Evolutionary conservation across 2,797 vertebrate species (phyloP).

Genomic region (Arremon aurantiirostris): DNA sequence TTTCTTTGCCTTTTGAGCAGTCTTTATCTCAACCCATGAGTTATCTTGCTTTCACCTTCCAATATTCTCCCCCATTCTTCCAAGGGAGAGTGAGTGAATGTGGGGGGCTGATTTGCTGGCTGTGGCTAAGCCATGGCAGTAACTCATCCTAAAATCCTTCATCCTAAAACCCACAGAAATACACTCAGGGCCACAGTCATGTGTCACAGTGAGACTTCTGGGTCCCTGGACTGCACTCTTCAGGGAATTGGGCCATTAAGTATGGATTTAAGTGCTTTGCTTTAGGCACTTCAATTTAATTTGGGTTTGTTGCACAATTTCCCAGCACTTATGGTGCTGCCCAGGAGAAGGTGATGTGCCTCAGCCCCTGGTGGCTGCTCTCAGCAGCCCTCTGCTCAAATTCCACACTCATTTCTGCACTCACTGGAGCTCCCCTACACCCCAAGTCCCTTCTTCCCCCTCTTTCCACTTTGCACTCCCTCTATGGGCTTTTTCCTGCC

Average conservation of each 20-base stretch:
- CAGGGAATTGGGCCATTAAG: constrained; percentile 33
- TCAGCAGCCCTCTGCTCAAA: neutral
- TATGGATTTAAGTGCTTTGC: constrained; percentile 22
- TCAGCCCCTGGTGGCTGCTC: neutral
- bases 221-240: neutral
- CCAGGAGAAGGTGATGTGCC: neutral
- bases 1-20: neutral
- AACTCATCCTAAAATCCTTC: neutral
- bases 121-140: neutral
- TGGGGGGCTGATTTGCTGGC: neutral
- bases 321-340: neutral
- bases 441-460: neutral
- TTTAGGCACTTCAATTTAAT: constrained; percentile 22
- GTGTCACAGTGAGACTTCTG: neutral
- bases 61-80: neutral
- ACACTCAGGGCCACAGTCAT: neutral
- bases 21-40: neutral
- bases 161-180: neutral
- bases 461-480: neutral
- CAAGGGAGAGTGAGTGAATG: neutral
- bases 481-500: neutral
- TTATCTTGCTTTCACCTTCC: neutral
- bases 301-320: constrained; percentile 9
- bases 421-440: neutral
- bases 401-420: neutral